phyloP scores from a whole-genome alignment of 2,797 vertebrate genomes.

The Balearica regulorum region DNA sequence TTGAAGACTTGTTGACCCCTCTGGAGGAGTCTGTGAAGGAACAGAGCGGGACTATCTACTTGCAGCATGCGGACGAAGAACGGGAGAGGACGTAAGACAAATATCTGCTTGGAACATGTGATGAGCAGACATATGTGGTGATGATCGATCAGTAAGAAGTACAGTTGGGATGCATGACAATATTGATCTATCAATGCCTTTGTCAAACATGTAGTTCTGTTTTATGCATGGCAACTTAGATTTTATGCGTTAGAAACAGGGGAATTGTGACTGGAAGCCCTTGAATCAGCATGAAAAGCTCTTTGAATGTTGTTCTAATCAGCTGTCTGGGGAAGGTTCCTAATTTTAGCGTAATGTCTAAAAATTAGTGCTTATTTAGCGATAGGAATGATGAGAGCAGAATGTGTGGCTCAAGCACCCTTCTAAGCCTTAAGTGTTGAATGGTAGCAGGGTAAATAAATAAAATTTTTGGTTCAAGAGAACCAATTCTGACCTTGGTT shows the following conservation, averaged over 20 bases:
- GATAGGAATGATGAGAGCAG: not conserved
- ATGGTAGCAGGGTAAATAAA: not conserved
- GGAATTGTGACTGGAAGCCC: not conserved
- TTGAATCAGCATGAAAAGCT: not conserved
- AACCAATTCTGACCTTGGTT: not conserved
- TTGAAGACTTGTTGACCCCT: slow-evolving; percentile 90
- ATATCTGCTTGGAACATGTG: not conserved
- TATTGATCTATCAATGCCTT: accelerated
- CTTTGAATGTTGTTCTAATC: not conserved
- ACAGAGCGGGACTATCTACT: slow-evolving; percentile 93
- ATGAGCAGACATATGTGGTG: not conserved
- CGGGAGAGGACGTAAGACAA: slow-evolving; percentile 85
- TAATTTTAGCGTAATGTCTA: not conserved
- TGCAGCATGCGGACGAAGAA: slow-evolving; percentile 96
- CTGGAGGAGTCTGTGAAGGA: slow-evolving; percentile 95
- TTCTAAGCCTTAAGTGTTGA: not conserved
- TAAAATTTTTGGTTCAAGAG: not conserved
- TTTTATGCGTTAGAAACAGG: not conserved
- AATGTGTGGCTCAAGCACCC: not conserved
- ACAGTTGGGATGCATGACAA: not conserved
- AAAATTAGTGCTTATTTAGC: not conserved
- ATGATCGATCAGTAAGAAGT: not conserved
- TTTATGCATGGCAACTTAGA: too few species aligned
- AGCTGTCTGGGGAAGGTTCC: not conserved
- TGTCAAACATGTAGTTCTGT: not conserved